Evolutionary conservation across 2,888 invertebrate genomes (phyloP).

Genomic region (Drosophila pullipes): DNA sequence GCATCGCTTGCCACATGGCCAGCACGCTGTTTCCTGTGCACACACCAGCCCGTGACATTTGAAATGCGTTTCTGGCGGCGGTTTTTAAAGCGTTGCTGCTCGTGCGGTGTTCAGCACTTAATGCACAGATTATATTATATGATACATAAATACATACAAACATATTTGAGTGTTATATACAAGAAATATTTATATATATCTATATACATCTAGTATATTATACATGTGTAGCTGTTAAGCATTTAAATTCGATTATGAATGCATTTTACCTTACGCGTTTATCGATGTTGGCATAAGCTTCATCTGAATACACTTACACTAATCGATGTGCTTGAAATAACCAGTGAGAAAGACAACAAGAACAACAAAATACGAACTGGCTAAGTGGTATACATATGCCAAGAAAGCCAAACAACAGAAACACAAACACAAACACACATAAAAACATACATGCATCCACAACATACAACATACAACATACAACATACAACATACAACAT

Average conservation of each 20-base stretch:
- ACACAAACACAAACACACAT: conserved; percentile 6
- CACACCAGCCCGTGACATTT: conserved; percentile 73
- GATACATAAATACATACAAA: conserved; percentile 26
- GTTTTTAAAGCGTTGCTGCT: conserved; percentile 25
- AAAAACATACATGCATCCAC: conserved; percentile 11
- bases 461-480: conserved; percentile 11
- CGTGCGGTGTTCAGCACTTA: conserved; percentile 35
- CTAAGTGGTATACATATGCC: conserved; percentile 76
- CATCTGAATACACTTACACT: conserved; percentile 42
- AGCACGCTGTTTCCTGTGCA: conserved; percentile 55
- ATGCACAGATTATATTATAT: conserved; percentile 34
- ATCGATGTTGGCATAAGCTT: conserved; percentile 56
- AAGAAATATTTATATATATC: conserved; percentile 31
- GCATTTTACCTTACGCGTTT: conserved; percentile 66
- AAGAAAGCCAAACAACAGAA: conserved; percentile 23
- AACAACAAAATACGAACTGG: conserved; percentile 40
- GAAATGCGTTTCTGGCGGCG: conserved; percentile 51
- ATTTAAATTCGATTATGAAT: conserved; percentile 69
- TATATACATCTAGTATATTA: conserved; percentile 44
- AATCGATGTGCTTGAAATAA: conserved; percentile 67
- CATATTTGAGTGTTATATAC: conserved; percentile 48
- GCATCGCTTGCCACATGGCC: conserved; percentile 18
- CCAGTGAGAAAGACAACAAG: conserved; percentile 30
- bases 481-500: no score
- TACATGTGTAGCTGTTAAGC: conserved; percentile 75